Conservation (phyloP, 1,140 invertebrate species). For the Ectropis grisescens region DNA sequence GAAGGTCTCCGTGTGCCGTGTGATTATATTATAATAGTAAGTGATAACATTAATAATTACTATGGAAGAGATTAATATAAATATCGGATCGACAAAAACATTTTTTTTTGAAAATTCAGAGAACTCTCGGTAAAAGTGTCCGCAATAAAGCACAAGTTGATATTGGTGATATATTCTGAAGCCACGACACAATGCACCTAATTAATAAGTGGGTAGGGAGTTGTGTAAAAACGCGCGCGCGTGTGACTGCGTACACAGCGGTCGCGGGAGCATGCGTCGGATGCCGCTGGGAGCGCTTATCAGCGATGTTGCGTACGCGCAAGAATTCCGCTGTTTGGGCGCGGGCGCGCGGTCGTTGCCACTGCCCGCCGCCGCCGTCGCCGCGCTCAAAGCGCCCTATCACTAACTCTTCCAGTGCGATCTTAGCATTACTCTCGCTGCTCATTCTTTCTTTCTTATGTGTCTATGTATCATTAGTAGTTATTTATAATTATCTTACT, state of each 20-base stretch:
- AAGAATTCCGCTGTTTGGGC: constrained; percentile 48
- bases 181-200: no score
- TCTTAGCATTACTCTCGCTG: no score
- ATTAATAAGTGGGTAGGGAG: no score
- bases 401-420: constrained; percentile 35
- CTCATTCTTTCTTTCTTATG: constrained; percentile 1
- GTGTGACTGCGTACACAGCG: constrained; percentile 15
- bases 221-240: constrained; percentile 2
- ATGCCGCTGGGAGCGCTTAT: constrained; percentile 29
- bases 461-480: neutral
- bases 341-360: constrained; percentile 19
- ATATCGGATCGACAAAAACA: no score
- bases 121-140: no score
- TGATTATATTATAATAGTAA: no score
- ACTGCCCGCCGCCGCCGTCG: constrained; percentile 25
- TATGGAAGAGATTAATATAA: no score
- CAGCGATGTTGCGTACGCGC: constrained; percentile 35
- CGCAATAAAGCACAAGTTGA: no score
- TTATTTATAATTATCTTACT: neutral
- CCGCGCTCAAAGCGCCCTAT: constrained; percentile 42
- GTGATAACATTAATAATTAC: no score
- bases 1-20: no score
- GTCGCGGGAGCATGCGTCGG: constrained; percentile 22
- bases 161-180: no score
- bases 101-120: no score